Evolutionary conservation across 2,888 invertebrate species (phyloP), one percentile per base, ranked within the genome.

Genomic region (Melitaea athalia): DNA sequence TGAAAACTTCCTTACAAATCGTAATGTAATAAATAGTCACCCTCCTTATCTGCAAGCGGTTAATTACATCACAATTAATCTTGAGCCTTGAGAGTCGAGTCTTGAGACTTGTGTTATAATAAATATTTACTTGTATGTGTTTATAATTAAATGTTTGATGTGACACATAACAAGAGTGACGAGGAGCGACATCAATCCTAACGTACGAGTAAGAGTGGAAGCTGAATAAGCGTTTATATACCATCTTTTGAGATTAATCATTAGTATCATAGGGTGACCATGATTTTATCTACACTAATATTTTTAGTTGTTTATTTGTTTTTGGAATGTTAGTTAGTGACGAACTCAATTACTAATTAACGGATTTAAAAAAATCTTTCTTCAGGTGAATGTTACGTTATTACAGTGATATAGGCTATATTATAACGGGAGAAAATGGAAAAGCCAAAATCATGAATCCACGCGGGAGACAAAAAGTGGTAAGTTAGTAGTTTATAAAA

Each of bases 41-140:
- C 5, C 8, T 38, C 8, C 38, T 38, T 38, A 38, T 38, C 8
- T 38, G 8, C 38, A 38, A 5, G 5, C 8, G 0, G 12, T 4
- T 5, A 24, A 43, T 57, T 61, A 64, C 64, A 57, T 68, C 63
- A 59, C 57, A 63, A 15, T 60, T 53, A 64, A 31, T n/a, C 55
- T 33, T 33, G 14, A 55, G 55, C 8, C 55, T n/a, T 38, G 12
- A 45, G 17, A 17, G 4, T 33, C 33, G 14, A 33, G 55, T 6
- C 55, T 38, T 38, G 12, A 45, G 17, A 17, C 47, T 61, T 45
- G 11, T 45, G 1, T 47, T 24, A 14, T 11, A 49, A 33, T 49
- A 49, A 43, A 60, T 60, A 24, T 45, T 47, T 49, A 49, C 33
- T 49, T 49, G 8, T 49, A 24, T 15, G n/a, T 47, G n/a, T 61